Base-by-base conservation (phyloP, 2,888 invertebrate species). In the Oegoconia quadripuncta region DNA sequence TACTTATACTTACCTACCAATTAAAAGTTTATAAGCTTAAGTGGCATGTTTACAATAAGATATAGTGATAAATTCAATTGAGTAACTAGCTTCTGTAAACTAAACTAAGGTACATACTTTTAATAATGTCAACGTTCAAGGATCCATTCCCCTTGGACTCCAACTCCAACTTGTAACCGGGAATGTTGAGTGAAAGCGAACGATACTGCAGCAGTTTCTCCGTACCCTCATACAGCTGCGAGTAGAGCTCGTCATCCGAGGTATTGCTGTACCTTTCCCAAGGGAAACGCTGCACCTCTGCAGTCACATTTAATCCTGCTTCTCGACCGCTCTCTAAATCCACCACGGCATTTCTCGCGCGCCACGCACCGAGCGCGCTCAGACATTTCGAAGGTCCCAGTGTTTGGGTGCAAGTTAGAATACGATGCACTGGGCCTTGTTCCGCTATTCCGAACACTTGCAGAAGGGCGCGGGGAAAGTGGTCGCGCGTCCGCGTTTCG, bases 311-410 rank as follows among this genome's bases (percentile, higher is more conserved):
- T 41, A 59, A 59, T 15, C 31, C 42, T 25, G 41, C 34, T 8
- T 52, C 43, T 16, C 55, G 44, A 36, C 59, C 41, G 37, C 49
- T 52, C 30, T 42, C 37, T 35, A 63, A 54, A 2, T 52, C 37
- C 23, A 57, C 41, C 36, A 72, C 34, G 1, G 81, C 80, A 15
- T 66, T 66, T 54, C 77, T 68, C 17, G 90, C 82, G 29, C 89
- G 87, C 76, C 89, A 89, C 13, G 87, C 64, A 31, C 89, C 78
- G 39, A 89, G 84, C n/a, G 90, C 78, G 59, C 88, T 88, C 33
- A 90, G 61, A 63, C 91, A 91, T 66, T 89, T 88, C 40, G 84
- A 43, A 4, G 88, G 68, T 31, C 88, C 89, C 34, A 86, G 61
- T n/a, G 59, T 50, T 41, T 58, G 55, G 7, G 68, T 52, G 55